Base-by-base conservation (phyloP, 2,888 invertebrate genomes). In the Operophtera brumata region DNA sequence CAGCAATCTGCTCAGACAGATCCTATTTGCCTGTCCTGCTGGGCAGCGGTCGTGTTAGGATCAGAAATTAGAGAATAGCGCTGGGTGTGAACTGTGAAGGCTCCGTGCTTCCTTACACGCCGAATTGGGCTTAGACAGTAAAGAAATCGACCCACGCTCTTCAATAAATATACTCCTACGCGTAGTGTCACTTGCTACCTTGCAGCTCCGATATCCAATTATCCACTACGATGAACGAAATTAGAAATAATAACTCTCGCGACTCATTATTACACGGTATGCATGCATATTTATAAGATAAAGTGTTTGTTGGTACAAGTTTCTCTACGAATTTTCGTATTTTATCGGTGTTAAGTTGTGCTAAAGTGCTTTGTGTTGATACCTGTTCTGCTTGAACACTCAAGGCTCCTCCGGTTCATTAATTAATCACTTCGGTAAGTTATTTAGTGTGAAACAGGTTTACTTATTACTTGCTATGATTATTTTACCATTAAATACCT, bases 161-260 rank as follows among this genome's bases (percentile, higher is more conserved):
- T 65, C 77, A 83, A 77, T 88, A 84, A 82, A 82, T 59, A 68
- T 69, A 82, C 85, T 82, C 89, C 89, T 90, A 90, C 89, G 82
- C 86, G 71, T 61, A 66, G 66, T 70, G 32, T 66, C 66, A 48
- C 60, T 50, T 52, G 59, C 61, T 73, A 66, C 69, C 47, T 45
- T 74, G 77, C 70, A 79, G 70, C 78, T 78, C 75, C 72, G 73
- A 70, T 63, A 71, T 76, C 71, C 64, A 70, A 67, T 61, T 63
- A 71, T 76, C 71, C 64, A 70, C 67, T 61, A 68, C 70, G 66
- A 80, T 80, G 75, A 77, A 69, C 65, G 67, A 82, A 80, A 75
- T 75, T 73, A 67, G 65, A 72, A 70, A 70, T 69, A 67, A 60
- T 62, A 62, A 62, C 59, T 63, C 61, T 66, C 62, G 58, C 56